Percentiles rank a stretch among this genome's conserved stretches.
Evolutionary conservation across 2,113 vertebrate genomes (phyloP).

Genomic region (Saccopteryx leptura): DNA sequence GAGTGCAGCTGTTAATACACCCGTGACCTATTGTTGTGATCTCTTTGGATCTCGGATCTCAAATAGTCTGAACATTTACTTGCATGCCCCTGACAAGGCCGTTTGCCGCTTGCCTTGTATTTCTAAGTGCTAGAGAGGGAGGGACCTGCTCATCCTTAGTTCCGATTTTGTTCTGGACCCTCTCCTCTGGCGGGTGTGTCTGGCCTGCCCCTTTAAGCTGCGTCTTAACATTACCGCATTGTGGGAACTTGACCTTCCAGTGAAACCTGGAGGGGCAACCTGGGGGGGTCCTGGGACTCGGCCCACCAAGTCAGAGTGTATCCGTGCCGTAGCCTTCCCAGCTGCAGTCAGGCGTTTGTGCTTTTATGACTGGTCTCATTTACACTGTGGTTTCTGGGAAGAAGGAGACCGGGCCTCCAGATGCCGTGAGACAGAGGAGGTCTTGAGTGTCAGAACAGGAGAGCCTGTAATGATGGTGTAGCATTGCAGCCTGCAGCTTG

Average conservation of each 20-base stretch:
- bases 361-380: background rate
- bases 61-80: background rate
- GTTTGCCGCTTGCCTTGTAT: background rate
- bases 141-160: background rate
- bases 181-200: background rate
- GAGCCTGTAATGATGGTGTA: background rate
- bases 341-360: background rate
- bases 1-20: background rate
- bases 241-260: background rate
- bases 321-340: background rate
- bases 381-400: background rate
- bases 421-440: background rate
- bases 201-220: background rate
- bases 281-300: background rate
- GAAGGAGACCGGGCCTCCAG: background rate
- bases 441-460: background rate
- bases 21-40: background rate
- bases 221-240: background rate
- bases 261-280: background rate
- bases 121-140: background rate
- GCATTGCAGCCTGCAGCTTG: background rate
- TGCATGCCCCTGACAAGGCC: background rate
- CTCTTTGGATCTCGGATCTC: background rate
- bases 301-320: fast-evolving
- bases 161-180: background rate